Base-by-base conservation (phyloP, 1,140 invertebrate genomes). In the Brachionus koreanus region DNA sequence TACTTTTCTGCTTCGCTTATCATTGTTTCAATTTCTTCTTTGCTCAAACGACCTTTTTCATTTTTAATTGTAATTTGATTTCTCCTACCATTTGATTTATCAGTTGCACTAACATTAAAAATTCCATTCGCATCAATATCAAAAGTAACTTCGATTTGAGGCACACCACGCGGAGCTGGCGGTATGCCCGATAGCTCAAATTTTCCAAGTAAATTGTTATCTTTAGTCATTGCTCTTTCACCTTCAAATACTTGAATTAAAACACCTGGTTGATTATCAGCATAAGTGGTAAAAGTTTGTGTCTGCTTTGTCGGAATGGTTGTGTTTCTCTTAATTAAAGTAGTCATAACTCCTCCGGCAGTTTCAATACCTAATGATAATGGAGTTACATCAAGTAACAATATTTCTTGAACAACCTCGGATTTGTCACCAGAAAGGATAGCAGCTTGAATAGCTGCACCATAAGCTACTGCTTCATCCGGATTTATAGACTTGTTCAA, bases 21-120 rank as follows among this genome's bases (percentile, higher is more conserved):
- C 96, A 98, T 98, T 57, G 94, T 91, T 87, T 98, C 95, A 86
- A 98, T 98, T 84, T 98, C 96, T 86, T 97, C 95, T 89, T 98
- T 97, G 86, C 92, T 94, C 0, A 98, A 91, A 85, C 96, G 93
- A 83, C 86, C 95, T 89, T 98, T 98, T 90, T 98, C 96, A 86
- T 98, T 98, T 85, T 95, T 98, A 85, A 98, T 98, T 35, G 95
- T 97, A 87, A 98, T 98, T 89, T 97, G 97, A 89, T 98, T 98
- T 86, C 96, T 94, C 88, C 96, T 96, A 86, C 96, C 96, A 83
- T 96, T 97, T 3, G 89, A 90, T 85, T 91, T 91, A 84, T 91
- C 91, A n/a, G 85, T 85, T 46, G 90, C 90, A 74, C 88, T 86
- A 5, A 89, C 88, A 83, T 89, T 89, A 16, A 89, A 83, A 82